Conservation (phyloP, 37 sponge, comb jelly and placozoan species). For the Halichondria panicea region DNA sequence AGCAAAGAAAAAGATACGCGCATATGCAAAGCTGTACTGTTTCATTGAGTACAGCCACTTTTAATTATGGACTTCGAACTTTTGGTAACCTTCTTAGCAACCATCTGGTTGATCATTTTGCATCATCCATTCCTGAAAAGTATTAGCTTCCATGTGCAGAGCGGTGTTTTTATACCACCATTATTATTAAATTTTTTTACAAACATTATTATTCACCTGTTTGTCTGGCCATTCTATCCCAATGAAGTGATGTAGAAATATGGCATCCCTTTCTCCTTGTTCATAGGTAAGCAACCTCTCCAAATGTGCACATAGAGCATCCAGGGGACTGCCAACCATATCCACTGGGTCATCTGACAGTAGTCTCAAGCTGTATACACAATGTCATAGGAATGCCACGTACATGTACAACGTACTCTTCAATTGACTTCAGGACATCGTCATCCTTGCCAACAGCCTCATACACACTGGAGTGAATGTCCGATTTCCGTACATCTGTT, state of each 20-base stretch:
- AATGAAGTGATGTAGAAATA: conserved; percentile 69
- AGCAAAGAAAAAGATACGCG: no score
- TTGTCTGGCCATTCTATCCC: conserved; percentile 58
- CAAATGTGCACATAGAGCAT: conserved; percentile 62
- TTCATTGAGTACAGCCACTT: no score
- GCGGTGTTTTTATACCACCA: no score
- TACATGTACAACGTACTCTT: conserved; percentile 57
- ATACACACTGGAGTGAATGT: conserved; percentile 41
- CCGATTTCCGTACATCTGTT: conserved; percentile 27
- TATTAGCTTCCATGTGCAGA: no score
- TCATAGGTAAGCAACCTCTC: conserved; percentile 29
- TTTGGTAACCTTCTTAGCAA: no score
- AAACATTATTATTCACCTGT: conserved; percentile 19
- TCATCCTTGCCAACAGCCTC: conserved; percentile 44
- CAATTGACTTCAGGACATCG: conserved; percentile 32
- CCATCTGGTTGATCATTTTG: no score
- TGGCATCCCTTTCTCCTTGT: conserved; percentile 74
- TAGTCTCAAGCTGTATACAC: conserved; percentile 40
- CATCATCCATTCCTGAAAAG: no score
- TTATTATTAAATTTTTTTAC: no score
- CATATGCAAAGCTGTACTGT: no score
- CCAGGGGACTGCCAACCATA: conserved; percentile 44
- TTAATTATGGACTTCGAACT: no score
- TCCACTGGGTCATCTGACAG: conserved; percentile 60
- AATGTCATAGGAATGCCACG: no score